A percentile compares a stretch with the other conserved stretches of the same genome.
These are phyloP conservation scores for Meliscaeva auricollis DNA, from an alignment of 2,888 invertebrate species.

Conservation along the genomic window DNA sequence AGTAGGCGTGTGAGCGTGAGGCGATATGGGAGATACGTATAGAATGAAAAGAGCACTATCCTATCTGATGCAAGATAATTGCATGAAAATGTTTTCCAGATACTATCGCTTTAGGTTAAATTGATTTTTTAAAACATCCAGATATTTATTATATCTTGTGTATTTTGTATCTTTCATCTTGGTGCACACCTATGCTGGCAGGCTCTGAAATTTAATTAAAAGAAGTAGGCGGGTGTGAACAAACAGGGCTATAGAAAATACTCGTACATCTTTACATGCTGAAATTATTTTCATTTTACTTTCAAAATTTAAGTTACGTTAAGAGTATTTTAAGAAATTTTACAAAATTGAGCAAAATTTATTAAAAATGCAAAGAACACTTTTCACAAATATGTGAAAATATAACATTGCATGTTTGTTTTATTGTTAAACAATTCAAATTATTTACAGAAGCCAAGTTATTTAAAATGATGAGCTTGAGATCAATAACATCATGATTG, in stretches of 20 bases:
- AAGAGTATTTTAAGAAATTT: too few species aligned
- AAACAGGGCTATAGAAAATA: not conserved
- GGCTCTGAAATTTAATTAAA: slow-evolving; percentile 4
- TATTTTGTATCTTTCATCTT: not conserved
- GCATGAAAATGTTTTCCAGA: slow-evolving; percentile 67
- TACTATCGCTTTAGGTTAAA: slow-evolving; percentile 55
- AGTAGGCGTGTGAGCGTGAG: not conserved
- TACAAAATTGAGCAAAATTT: too few species aligned
- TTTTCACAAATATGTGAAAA: too few species aligned
- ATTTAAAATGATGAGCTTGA: too few species aligned
- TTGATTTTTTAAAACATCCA: slow-evolving; percentile 59
- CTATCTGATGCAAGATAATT: slow-evolving; percentile 70
- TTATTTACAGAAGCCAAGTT: too few species aligned
- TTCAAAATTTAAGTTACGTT: not conserved
- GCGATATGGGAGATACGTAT: not conserved
- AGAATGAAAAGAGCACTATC: slow-evolving; percentile 63
- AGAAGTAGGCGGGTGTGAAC: slow-evolving; percentile 12
- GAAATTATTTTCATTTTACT: not conserved
- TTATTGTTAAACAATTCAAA: too few species aligned
- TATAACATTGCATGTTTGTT: too few species aligned
- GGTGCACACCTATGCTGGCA: slow-evolving; percentile 28
- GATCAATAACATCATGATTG: too few species aligned
- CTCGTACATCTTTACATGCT: not conserved
- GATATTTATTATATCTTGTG: slow-evolving; percentile 7
- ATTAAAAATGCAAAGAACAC: too few species aligned